Base-by-base conservation (phyloP, 2,797 vertebrate species). In the Protonibea diacanthus region DNA sequence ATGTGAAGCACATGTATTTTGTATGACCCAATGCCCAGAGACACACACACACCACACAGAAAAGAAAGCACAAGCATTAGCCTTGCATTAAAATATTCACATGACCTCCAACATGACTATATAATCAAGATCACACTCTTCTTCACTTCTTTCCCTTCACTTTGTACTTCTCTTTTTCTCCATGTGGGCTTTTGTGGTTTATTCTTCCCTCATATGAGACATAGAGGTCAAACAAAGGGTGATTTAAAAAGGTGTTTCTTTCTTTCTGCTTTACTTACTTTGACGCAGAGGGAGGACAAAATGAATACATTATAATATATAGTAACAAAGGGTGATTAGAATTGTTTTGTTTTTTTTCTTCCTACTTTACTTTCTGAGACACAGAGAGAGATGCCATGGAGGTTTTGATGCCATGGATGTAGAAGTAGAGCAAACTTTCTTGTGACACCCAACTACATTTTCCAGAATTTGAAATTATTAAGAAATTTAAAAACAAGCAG, bases 1-100 rank as follows among this genome's bases (percentile, higher is more conserved):
- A 78, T 47, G 21, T 13, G 29, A 68, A 23, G 40, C 29, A 74
- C 40, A 56, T 27, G 53, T 68, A 78, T 13, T 42, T 23, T n/a
- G 21, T 62, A 59, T 44, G 23, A 47, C 57, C 42, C 48, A 63
- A 3, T 13, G 58, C 27, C 21, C 49, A 64, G 29, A 71, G 18
- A 65, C 49, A 49, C 15, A 47, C 44, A 53, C 29, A 79, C 42
- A 72, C n/a, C 18, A 23, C 1, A 60, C 13, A 72, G 25, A 66
- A 49, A 49, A 9, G 9, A 71, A 74, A 49, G 23, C 56, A n/a
- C 13, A 56, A 52, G 66, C 44, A 55, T 60, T 18, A 49, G 9
- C 10, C 42, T 11, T 60, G 8, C 20, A 53, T 66, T 53, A 18
- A 44, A 5, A 48, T 68, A 67, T 61, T 61, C 15, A 4, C 8